Percentiles rank a stretch among this genome's conserved stretches.
These are phyloP conservation scores for Cantharis lateralis DNA, from an alignment of 2,888 invertebrate species.

Conservation along the genomic window DNA sequence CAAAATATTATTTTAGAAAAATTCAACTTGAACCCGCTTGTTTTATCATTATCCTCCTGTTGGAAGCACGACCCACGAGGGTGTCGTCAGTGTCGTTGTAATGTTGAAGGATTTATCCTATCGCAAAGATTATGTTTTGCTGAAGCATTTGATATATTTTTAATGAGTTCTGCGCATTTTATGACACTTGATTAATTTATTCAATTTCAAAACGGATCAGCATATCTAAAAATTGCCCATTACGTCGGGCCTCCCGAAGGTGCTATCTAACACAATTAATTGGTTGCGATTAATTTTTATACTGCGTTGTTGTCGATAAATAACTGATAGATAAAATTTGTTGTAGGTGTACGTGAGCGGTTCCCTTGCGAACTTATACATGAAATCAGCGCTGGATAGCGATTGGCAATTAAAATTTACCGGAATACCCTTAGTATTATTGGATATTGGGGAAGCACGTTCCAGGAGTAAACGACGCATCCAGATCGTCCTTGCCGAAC, in stretches of 20 bases:
- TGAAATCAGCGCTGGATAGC: conserved; percentile 61
- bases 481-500: conserved; percentile 48
- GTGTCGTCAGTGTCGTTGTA: neutral
- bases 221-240: neutral
- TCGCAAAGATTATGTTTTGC: neutral
- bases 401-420: conserved; percentile 76
- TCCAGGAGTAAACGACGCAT: conserved; percentile 66
- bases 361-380: conserved; percentile 75
- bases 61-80: neutral
- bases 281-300: neutral
- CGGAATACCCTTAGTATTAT: conserved; percentile 77
- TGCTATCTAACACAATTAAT: neutral
- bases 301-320: neutral
- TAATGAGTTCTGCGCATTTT: neutral
- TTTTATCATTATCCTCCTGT: neutral
- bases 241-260: neutral
- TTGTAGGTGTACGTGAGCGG: conserved; percentile 72
- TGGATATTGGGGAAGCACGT: conserved; percentile 77
- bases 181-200: neutral
- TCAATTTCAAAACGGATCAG: neutral
- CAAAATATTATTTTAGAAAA: neutral
- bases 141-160: neutral
- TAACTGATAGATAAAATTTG: conserved; percentile 17
- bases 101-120: neutral
- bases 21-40: neutral